A percentile compares a stretch with the other conserved stretches of the same genome.
Conservation (phyloP, 2,113 vertebrate species). For the Odontophorus gujanensis region DNA sequence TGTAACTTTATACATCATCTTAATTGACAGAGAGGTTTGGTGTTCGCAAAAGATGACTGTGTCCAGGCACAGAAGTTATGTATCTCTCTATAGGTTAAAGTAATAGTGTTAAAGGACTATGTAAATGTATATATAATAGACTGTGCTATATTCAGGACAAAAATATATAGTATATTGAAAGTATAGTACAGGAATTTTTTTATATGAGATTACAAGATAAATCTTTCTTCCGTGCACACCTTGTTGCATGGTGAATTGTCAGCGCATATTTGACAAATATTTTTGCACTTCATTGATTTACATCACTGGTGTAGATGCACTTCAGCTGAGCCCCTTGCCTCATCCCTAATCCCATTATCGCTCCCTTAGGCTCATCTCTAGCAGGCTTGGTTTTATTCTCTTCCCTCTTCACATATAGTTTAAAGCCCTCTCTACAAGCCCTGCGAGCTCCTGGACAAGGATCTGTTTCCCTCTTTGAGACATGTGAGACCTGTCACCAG, state of each 20-base stretch:
- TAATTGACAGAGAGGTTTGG: background rate
- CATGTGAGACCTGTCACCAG: too few relatives aligned
- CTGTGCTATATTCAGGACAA: background rate
- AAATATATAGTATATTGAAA: background rate
- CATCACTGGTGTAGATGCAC: background rate
- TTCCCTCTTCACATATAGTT: too few relatives aligned
- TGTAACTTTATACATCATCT: background rate
- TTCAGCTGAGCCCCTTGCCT: too few relatives aligned
- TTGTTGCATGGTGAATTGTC: background rate
- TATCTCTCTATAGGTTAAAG: background rate
- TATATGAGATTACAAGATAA: background rate
- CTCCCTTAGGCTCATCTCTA: too few relatives aligned
- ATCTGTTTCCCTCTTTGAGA: too few relatives aligned
- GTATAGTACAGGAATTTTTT: background rate
- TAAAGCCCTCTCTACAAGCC: too few relatives aligned
- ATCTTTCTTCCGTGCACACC: accelerated
- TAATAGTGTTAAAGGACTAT: background rate
- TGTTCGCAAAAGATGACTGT: background rate
- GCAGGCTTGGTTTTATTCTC: too few relatives aligned
- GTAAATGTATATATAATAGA: background rate
- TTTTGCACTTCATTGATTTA: background rate
- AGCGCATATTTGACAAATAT: background rate
- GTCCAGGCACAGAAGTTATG: background rate
- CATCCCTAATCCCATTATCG: too few relatives aligned
- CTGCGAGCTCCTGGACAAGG: too few relatives aligned